Percentiles rank a stretch among this genome's conserved stretches.
Conservation (phyloP, 2,888 invertebrate genomes). For the Conomelus anceps region DNA sequence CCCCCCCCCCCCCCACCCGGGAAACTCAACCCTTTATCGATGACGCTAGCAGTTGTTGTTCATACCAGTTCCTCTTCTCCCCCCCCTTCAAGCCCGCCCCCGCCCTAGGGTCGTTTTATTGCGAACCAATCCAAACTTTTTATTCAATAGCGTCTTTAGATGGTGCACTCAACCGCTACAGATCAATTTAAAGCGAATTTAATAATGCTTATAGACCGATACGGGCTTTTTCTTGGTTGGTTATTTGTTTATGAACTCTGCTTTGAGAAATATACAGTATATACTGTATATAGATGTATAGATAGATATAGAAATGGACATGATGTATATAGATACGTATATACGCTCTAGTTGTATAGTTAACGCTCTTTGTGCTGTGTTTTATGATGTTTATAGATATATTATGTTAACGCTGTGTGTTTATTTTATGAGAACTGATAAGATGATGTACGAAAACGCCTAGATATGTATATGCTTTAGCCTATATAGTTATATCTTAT, state of each 20-base stretch:
- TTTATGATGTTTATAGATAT: too few species aligned
- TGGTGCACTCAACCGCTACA: not conserved
- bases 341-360: too few species aligned
- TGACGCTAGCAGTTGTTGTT: not conserved
- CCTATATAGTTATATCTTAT: too few species aligned
- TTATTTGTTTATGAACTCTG: not conserved
- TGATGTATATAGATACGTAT: too few species aligned
- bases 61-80: not conserved
- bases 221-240: not conserved
- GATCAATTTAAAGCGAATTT: not conserved
- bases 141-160: not conserved
- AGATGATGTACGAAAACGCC: too few species aligned
- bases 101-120: constrained; percentile 43
- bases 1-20: not conserved
- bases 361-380: too few species aligned
- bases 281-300: too few species aligned
- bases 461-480: too few species aligned
- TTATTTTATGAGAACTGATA: too few species aligned
- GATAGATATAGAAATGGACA: too few species aligned
- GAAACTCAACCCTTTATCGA: not conserved
- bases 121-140: not conserved
- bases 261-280: not conserved
- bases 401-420: too few species aligned
- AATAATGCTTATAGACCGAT: not conserved
- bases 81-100: not conserved